These are phyloP conservation scores for Bos indicus DNA, from an alignment of 2,113 vertebrate species.

Conservation along the genomic window DNA sequence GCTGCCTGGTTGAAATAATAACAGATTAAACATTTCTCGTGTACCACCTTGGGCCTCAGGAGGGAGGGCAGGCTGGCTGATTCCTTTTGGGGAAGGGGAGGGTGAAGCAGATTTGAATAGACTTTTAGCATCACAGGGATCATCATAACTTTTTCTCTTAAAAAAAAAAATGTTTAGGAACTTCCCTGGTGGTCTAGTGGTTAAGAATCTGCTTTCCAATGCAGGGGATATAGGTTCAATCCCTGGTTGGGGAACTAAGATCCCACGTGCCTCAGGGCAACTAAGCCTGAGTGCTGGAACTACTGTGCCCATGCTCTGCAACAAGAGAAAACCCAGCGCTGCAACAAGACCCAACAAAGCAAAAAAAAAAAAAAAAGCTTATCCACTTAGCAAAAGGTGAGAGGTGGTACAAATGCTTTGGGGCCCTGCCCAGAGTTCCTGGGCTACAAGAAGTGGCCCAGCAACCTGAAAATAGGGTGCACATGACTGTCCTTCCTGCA, in stretches of 20 bases:
- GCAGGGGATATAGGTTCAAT: background rate
- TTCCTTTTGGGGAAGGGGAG: background rate
- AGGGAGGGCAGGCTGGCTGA: background rate
- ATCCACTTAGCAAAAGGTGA: background rate
- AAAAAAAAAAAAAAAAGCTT: background rate
- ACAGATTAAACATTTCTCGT: background rate
- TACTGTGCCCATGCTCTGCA: background rate
- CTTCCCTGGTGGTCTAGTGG: background rate
- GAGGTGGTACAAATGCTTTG: background rate
- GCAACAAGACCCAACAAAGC: background rate
- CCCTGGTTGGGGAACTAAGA: background rate
- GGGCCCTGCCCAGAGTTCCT: background rate
- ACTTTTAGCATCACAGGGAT: background rate
- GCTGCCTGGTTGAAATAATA: background rate
- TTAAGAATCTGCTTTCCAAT: background rate
- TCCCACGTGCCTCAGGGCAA: background rate
- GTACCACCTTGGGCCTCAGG: background rate
- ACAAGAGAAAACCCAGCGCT: background rate
- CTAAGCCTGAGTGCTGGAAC: background rate
- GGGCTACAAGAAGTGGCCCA: background rate
- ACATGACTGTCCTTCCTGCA: background rate
- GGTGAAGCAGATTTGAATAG: background rate
- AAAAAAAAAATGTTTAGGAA: background rate
- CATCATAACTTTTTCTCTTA: background rate
- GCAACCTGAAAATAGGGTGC: background rate